Conservation (phyloP, 2,888 invertebrate genomes). For the Euproctis similis region DNA sequence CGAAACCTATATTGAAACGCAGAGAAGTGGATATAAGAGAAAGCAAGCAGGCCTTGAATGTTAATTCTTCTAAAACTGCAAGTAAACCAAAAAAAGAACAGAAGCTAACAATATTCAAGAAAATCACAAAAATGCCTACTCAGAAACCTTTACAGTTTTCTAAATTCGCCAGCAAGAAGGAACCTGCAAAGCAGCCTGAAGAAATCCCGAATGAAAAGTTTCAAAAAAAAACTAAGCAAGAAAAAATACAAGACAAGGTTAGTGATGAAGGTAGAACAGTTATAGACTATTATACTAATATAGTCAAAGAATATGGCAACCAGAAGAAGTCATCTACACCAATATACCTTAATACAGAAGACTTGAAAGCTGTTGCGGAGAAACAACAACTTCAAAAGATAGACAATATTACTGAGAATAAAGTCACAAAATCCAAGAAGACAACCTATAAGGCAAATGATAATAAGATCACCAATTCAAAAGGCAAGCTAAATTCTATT, state of each 20-base stretch:
- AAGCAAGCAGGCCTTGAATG: conserved; percentile 21
- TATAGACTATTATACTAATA: conserved; percentile 87
- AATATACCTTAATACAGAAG: conserved; percentile 78
- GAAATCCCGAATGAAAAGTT: conserved; percentile 19
- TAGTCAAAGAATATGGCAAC: conserved; percentile 82
- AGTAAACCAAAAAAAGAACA: conserved; percentile 49
- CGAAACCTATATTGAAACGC: conserved; percentile 86
- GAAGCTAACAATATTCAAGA: conserved; percentile 55
- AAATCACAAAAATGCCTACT: conserved; percentile 58
- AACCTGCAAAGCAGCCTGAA: conserved; percentile 34
- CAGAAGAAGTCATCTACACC: conserved; percentile 64
- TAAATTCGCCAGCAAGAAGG: conserved; percentile 56
- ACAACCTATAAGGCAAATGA: conserved; percentile 26
- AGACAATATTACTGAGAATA: conserved; percentile 24
- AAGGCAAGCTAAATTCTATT: conserved; percentile 29
- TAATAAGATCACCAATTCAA: conserved; percentile 20
- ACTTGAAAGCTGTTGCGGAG: conserved; percentile 76
- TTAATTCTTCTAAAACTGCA: conserved; percentile 15
- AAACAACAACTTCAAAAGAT: conserved; percentile 52
- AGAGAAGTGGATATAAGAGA: conserved; percentile 44
- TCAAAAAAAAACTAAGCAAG: conserved; percentile 30
- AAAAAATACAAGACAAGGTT: conserved; percentile 48
- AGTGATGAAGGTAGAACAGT: conserved; percentile 81
- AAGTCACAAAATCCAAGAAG: conserved; percentile 31
- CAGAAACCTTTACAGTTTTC: conserved; percentile 54